Evolutionary conservation across 2,888 invertebrate species (phyloP), one percentile per base, ranked within the genome.

Genomic region (Nezara viridula): DNA sequence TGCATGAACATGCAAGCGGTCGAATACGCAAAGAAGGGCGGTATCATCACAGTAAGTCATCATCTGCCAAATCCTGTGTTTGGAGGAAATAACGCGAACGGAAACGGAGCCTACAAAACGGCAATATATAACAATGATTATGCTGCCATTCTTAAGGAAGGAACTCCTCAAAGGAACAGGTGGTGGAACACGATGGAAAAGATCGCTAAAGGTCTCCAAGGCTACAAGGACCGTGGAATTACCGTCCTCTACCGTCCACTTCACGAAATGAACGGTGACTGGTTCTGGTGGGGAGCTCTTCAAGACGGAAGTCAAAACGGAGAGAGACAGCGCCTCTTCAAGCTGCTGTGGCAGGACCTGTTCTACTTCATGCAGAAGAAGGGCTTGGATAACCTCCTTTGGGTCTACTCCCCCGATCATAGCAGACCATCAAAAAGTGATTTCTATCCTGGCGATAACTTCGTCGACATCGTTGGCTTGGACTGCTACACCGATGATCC

Each of bases 221-320:
- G 93, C 16, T 55, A 86, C 24, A 52, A 85, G 49, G 27, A 37
- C 60, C 66, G 40, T 49, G 73, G 86, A 73, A 89, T 73, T 14
- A 27, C 40, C 4, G 24, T 27, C 1, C 27, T 73, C 40, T 40
- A 89, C 44, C 52, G 66, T 50, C 27, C 85, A 4, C 27, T 77
- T 40, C 77, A 77, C 40, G 77, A 77, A 32, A 77, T 77, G 77
- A 77, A 77, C n/a, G 77, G 40, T 9, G 77, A 77, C 32, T 77
- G 77, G 77, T 77, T 77, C 77, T 77, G 77, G 77, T 77, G 77
- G 77, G 77, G 77, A 37, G 77, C 77, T 40, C n/a, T 32, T 1
- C 0, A 21, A 37, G 32, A 77, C 77, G 1, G 21, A 19, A 77
- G 37, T 24, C 32, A 77, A 37, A 40, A 77, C 60, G 4, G 60